These are phyloP conservation scores for Axea sp. DNA, from an alignment of 2,888 invertebrate genomes.

Conservation along the genomic window DNA sequence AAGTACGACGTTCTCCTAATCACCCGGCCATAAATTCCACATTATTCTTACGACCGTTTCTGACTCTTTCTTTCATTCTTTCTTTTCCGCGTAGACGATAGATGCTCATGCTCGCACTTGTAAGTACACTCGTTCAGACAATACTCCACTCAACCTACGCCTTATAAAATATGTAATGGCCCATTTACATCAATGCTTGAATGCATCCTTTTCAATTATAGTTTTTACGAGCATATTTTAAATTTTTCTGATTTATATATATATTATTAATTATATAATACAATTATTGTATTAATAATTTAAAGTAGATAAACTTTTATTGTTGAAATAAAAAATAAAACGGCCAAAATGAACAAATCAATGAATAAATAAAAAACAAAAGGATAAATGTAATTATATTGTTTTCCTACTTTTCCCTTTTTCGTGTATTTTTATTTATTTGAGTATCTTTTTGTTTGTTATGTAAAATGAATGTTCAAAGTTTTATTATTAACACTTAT, in stretches of 20 bases:
- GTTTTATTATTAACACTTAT: too few species aligned
- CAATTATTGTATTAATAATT: too few species aligned
- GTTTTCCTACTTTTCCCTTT: too few species aligned
- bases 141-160: constrained; percentile 25
- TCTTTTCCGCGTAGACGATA: constrained; percentile 30
- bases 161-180: constrained; percentile 26
- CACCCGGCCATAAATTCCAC: constrained; percentile 58
- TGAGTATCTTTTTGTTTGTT: too few species aligned
- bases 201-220: constrained; percentile 10
- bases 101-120: constrained; percentile 9
- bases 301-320: too few species aligned
- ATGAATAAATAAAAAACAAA: too few species aligned
- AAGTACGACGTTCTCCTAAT: constrained; percentile 55
- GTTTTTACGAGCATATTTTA: not conserved
- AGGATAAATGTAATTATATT: too few species aligned
- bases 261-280: too few species aligned
- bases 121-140: constrained; percentile 33
- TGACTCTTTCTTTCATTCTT: constrained; percentile 42
- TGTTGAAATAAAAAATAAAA: too few species aligned
- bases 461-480: too few species aligned
- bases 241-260: not conserved
- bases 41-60: constrained; percentile 60
- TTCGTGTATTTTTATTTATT: too few species aligned
- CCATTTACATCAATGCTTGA: constrained; percentile 4
- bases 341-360: too few species aligned